phyloP scores from a whole-genome alignment of 1,140 invertebrate genomes.

The Drosophila tropicalis region DNA sequence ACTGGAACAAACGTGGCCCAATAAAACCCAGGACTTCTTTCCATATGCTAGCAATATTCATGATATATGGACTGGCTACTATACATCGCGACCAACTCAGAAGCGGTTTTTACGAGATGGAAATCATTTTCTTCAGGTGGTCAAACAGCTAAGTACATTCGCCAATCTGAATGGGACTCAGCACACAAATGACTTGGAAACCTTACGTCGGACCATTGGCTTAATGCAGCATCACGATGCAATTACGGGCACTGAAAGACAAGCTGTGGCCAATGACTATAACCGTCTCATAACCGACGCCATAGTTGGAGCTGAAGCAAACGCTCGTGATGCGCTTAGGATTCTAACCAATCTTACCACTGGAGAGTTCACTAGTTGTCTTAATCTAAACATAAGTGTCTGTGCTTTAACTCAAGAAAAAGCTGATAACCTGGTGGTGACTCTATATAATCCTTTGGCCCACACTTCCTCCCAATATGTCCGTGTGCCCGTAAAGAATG shows the following conservation, averaged over 20 bases:
- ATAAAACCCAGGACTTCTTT: constrained; percentile 94
- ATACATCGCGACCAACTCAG: constrained; percentile 93
- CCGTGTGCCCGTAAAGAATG: constrained; percentile 88
- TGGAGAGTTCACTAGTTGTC: constrained; percentile 85
- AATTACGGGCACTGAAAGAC: constrained; percentile 95
- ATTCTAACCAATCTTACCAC: constrained; percentile 84
- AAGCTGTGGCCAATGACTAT: constrained; percentile 95
- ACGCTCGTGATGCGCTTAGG: constrained; percentile 62
- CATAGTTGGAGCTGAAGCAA: constrained; percentile 49
- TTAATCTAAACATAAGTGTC: constrained; percentile 87
- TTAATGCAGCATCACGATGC: constrained; percentile 97
- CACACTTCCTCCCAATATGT: constrained; percentile 87
- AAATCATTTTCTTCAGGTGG: constrained; percentile 91
- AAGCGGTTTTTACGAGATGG: constrained; percentile 91
- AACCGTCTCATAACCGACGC: constrained; percentile 74
- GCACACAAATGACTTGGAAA: constrained; percentile 66
- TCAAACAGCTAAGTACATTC: constrained; percentile 85
- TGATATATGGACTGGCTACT: constrained; percentile 97
- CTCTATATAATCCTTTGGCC: constrained; percentile 92
- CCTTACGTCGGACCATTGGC: constrained; percentile 86
- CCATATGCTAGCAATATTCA: constrained; percentile 94
- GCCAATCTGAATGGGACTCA: constrained; percentile 49
- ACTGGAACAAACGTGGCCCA: constrained; percentile 86
- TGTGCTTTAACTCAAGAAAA: constrained; percentile 82
- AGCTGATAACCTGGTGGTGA: constrained; percentile 87